Conservation (phyloP, 1,140 invertebrate genomes). For the Stegodyphus mimosarum region DNA sequence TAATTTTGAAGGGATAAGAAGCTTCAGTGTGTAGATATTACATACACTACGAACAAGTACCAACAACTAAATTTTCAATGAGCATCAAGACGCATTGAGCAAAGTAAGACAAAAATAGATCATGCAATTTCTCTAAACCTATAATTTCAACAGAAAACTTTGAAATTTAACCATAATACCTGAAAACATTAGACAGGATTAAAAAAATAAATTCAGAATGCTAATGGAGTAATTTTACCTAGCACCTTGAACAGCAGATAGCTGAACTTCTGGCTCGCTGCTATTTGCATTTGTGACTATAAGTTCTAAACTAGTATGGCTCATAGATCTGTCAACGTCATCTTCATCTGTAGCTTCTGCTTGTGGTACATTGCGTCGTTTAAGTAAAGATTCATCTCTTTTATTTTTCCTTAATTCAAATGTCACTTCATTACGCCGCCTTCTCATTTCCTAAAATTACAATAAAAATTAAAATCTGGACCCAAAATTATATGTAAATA, state of each 20-base stretch:
- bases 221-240: conserved; percentile 18
- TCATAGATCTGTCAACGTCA: conserved; percentile 71
- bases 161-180: too few species aligned
- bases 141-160: too few species aligned
- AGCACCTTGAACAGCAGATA: conserved; percentile 79
- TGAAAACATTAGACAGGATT: too few species aligned
- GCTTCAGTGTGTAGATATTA: too few species aligned
- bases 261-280: conserved; percentile 73
- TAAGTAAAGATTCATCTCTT: conserved; percentile 95
- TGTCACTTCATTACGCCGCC: conserved; percentile 86
- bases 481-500: not conserved
- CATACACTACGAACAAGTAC: too few species aligned
- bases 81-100: too few species aligned
- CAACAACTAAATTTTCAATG: too few species aligned
- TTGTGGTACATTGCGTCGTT: conserved; percentile 86
- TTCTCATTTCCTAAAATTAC: conserved; percentile 76
- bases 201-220: too few species aligned
- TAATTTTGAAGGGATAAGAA: too few species aligned
- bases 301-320: conserved; percentile 65
- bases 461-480: not conserved
- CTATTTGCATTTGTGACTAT: conserved; percentile 73
- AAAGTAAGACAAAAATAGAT: too few species aligned
- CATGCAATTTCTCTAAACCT: too few species aligned
- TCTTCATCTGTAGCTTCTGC: conserved; percentile 67
- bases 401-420: conserved; percentile 92